Base-by-base conservation (phyloP, 2,888 invertebrate genomes). In the Drosophila nr. medialis region DNA sequence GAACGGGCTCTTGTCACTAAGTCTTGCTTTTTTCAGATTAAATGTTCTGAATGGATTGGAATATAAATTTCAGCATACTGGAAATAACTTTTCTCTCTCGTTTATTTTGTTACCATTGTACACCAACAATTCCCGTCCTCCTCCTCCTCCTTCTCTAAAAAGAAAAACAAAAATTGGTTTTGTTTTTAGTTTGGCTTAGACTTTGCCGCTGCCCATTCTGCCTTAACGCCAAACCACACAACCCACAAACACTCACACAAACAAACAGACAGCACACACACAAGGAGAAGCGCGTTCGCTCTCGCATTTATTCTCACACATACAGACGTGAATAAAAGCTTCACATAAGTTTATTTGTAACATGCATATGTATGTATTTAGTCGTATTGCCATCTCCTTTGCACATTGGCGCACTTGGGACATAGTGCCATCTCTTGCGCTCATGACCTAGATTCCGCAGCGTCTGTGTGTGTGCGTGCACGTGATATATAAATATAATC, bases 401-500 rank as follows among this genome's bases (percentile, higher is more conserved):
- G 89, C 90, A 88, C 92, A 77, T 86, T 85, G 75, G 82, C 85
- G 86, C 83, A 86, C 87, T 88, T 90, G 87, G 86, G 80, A 80
- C 81, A 89, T 92, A 90, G 89, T 83, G 90, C 90, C 88, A 90
- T 93, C 93, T 92, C 93, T 91, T 92, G 90, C 93, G 92, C 92
- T 92, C 93, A 92, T 93, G 93, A 93, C 93, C 93, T 92, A 93
- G 93, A 92, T 93, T 92, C 91, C 89, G 80, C 67, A 61, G 66
- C 54, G 69, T 56, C 40, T 45, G 64, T 71, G 84, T 86, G 69
- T 86, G 69, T 86, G 75, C 58, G 89, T 90, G 86, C 90, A 86
- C 87, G 89, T 90, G 86, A 86, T 86, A 86, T 83, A 84, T 77
- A 75, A 68, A 80, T 68, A 68, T 60, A 77, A 64, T 49, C 59